phyloP scores from a whole-genome alignment of 2,113 vertebrate species.

The Puffinus mauretanicus region DNA sequence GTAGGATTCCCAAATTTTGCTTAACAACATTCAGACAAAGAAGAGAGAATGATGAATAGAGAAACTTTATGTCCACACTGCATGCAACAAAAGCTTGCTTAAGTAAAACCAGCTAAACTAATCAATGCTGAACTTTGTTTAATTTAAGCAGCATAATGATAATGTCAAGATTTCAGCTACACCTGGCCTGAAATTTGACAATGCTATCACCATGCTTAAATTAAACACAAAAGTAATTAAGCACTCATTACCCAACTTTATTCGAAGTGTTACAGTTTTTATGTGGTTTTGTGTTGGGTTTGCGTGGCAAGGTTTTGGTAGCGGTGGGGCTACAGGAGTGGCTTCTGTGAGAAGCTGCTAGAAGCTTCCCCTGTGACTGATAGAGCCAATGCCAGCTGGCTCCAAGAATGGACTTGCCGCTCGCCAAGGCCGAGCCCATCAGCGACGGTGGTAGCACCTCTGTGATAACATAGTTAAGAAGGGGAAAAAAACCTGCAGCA shows the following conservation, averaged over 20 bases:
- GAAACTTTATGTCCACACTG: background rate
- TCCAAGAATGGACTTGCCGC: background rate
- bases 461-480: background rate
- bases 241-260: background rate
- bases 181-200: background rate
- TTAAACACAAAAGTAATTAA: background rate
- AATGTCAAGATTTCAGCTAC: background rate
- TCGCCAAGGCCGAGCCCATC: background rate
- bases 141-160: background rate
- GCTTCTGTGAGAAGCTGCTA: background rate
- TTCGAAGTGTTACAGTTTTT: background rate
- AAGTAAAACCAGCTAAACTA: background rate
- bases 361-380: background rate
- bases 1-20: background rate
- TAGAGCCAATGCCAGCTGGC: background rate
- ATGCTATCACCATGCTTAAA: background rate
- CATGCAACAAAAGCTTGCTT: background rate
- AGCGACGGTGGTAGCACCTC: background rate
- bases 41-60: background rate
- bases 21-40: background rate
- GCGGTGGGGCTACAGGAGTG: background rate
- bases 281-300: background rate
- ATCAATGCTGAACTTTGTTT: background rate
- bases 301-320: background rate
- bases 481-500: background rate